phyloP scores from a whole-genome alignment of 2,797 vertebrate genomes.

The Microctenopoma steveboyesi region DNA sequence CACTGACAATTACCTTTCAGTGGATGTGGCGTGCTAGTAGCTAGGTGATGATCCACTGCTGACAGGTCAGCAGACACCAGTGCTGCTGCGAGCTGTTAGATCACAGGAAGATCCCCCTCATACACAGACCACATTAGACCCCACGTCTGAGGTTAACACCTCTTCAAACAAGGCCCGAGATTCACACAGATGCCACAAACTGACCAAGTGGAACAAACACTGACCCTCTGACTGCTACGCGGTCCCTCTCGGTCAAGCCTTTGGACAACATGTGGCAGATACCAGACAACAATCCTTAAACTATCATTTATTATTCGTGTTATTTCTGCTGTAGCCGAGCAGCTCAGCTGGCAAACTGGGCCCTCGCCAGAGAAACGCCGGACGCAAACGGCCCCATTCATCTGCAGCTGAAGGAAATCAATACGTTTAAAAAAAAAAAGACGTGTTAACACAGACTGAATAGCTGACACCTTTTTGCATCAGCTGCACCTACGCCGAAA shows the following conservation, averaged over 20 bases:
- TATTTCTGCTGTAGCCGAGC: constrained; percentile 13
- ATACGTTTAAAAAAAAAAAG: background rate
- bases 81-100: background rate
- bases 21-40: constrained; percentile 52
- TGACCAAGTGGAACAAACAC: background rate
- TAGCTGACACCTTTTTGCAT: constrained; percentile 50
- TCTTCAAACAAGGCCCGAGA: background rate
- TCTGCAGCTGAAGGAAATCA: constrained; percentile 14
- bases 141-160: constrained; percentile 2
- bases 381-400: constrained; percentile 4
- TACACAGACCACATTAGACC: constrained; percentile 3
- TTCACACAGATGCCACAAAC: constrained; percentile 1
- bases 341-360: constrained; percentile 25
- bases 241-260: background rate
- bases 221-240: too few relatives aligned
- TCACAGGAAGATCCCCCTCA: constrained; percentile 18
- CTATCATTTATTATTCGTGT: constrained; percentile 7
- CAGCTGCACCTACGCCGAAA: constrained; percentile 35
- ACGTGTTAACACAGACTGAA: background rate
- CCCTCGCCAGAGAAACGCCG: background rate
- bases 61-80: constrained; percentile 41
- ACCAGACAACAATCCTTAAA: constrained; percentile 22
- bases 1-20: constrained; percentile 48
- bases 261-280: background rate
- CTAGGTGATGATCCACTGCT: constrained; percentile 31